A percentile compares a stretch with the other conserved stretches of the same genome.
phyloP scores from a whole-genome alignment of 2,797 vertebrate species.

The Gymnothorax javanicus region DNA sequence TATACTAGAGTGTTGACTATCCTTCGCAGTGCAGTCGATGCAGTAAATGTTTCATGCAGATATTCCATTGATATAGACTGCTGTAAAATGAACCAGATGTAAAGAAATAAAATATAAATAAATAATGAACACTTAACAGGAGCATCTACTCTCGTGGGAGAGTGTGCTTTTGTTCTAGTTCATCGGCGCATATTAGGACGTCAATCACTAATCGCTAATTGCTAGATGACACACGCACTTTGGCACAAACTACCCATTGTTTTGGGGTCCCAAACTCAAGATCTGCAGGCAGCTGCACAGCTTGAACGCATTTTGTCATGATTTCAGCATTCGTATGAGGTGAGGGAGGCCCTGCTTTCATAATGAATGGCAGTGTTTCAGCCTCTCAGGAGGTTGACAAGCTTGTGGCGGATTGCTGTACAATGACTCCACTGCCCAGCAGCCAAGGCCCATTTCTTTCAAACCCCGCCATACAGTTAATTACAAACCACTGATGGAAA shows the following conservation, averaged over 20 bases:
- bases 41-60: neutral
- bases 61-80: neutral
- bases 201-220: neutral
- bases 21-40: neutral
- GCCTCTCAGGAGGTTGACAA: neutral
- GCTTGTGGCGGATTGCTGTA: neutral
- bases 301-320: neutral
- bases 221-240: neutral
- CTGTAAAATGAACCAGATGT: neutral
- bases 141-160: neutral
- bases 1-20: neutral
- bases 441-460: conserved; percentile 9
- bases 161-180: neutral
- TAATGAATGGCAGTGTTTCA: neutral
- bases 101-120: neutral
- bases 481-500: neutral
- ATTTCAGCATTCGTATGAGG: neutral
- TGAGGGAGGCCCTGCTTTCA: neutral
- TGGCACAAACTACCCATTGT: neutral
- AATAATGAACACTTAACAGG: neutral
- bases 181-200: neutral
- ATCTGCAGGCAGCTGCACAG: neutral
- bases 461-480: neutral
- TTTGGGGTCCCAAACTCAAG: neutral
- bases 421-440: neutral